A percentile compares a stretch with the other conserved stretches of the same genome.
Conservation (phyloP, 2,888 invertebrate genomes). For the Agonum fuliginosum region DNA sequence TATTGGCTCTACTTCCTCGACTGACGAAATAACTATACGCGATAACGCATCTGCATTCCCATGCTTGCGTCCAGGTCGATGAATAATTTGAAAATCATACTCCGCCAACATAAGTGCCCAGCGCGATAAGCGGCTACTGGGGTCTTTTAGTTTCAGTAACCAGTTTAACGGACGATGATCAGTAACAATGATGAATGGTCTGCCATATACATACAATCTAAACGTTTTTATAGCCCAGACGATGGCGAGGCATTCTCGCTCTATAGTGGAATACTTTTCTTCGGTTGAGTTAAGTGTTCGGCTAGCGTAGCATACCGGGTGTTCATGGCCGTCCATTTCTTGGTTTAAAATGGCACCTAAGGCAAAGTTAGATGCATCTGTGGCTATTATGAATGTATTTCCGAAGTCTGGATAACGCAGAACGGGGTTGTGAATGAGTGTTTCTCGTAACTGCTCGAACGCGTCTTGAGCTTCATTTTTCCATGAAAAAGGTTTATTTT, state of each 20-base stretch:
- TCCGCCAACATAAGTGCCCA: conserved; percentile 59
- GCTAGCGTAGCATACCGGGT: conserved; percentile 63
- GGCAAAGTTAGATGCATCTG: conserved; percentile 32
- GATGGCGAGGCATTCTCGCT: conserved; percentile 63
- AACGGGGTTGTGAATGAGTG: background rate
- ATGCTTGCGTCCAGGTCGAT: conserved; percentile 11
- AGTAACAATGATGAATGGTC: conserved; percentile 63
- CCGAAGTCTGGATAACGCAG: conserved; percentile 33
- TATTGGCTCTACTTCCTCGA: conserved; percentile 16
- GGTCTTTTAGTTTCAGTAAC: conserved; percentile 61
- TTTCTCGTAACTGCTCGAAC: background rate
- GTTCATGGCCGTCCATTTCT: conserved; percentile 3
- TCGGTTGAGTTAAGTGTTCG: conserved; percentile 61
- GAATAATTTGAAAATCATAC: conserved; percentile 37
- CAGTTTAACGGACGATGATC: conserved; percentile 63
- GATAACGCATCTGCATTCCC: conserved; percentile 44
- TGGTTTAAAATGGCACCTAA: conserved; percentile 26
- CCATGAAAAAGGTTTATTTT: conserved; percentile 16
- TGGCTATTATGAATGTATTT: conserved; percentile 35
- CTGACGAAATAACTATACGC: background rate
- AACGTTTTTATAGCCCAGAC: conserved; percentile 63
- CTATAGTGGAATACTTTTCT: conserved; percentile 62
- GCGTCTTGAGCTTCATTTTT: conserved; percentile 5
- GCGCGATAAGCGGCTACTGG: conserved; percentile 60
- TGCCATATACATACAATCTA: conserved; percentile 64